Conservation (phyloP, 2,888 invertebrate species). For the Pycnomerus fuliginosus region DNA sequence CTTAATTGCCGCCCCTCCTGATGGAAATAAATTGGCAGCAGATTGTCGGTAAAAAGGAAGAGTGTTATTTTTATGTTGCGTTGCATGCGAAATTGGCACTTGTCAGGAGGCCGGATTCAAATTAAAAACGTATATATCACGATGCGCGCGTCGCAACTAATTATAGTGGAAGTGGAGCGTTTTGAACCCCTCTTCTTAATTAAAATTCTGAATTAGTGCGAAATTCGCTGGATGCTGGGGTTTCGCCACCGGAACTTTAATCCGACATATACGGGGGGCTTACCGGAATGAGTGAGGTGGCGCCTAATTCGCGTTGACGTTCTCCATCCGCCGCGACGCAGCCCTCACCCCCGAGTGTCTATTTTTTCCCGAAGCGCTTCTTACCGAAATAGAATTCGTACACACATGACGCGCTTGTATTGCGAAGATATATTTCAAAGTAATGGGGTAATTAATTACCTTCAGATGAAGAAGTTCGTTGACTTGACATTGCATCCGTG, state of each 20-base stretch:
- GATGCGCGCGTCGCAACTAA: slow-evolving; percentile 20
- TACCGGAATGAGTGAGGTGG: slow-evolving; percentile 56
- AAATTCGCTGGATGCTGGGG: neutral
- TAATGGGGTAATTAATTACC: slow-evolving; percentile 24
- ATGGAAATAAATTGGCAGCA: too few species aligned
- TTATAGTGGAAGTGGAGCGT: too few species aligned
- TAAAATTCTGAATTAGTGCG: neutral
- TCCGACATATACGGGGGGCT: slow-evolving; percentile 24
- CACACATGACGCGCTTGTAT: slow-evolving; percentile 6
- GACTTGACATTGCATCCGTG: slow-evolving; percentile 9
- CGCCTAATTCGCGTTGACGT: slow-evolving; percentile 59
- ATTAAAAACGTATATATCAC: slow-evolving; percentile 45
- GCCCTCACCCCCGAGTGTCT: slow-evolving; percentile 17
- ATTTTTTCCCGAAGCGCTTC: neutral
- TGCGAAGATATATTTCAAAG: slow-evolving; percentile 23
- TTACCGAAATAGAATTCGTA: slow-evolving; percentile 14
- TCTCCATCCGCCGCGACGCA: slow-evolving; percentile 51
- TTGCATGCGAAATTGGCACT: slow-evolving; percentile 50
- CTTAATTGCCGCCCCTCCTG: too few species aligned
- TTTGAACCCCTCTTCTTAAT: too few species aligned
- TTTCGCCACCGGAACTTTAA: neutral
- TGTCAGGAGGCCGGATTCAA: slow-evolving; percentile 43
- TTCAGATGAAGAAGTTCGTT: slow-evolving; percentile 16
- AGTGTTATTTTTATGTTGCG: slow-evolving; percentile 25
- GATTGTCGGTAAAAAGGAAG: slow-evolving; percentile 9